Evolutionary conservation across 2,888 invertebrate species (phyloP), one percentile per base, ranked within the genome.

Genomic region (Heliconius aoede): DNA sequence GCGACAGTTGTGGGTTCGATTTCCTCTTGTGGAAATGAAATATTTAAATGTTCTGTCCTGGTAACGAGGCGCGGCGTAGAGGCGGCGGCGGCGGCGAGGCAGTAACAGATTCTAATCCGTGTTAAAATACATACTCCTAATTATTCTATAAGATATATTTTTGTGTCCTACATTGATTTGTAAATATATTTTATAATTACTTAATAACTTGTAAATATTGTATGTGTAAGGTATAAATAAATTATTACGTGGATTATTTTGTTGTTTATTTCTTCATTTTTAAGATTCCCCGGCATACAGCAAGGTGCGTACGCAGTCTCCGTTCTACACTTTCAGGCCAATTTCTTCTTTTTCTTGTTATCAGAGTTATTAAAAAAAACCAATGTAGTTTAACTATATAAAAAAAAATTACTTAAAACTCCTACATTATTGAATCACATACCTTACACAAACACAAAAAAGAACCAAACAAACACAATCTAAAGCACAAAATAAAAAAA

Each of bases 161-260:
- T 72, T 36, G 36, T 72, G 58, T 72, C 71, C 18, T 26, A 28
- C 30, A 26, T 11, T 15, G 24, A 15, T 28, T 7, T 72, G 60
- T 60, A 61, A 60, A 72, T 72, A 36, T 60, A 32, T 30, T 60
- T n/a, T 51, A 68, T 21, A 30, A 21, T 46, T 51, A 68, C 40
- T 68, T 26, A 8, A 32, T 15, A 58, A 26, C 60, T 21, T 69
- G 72, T 60, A 61, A 72, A 72, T 72, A 60, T 55, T 69, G 15
- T 55, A n/a, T 69, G 72, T 60, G 26, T 60, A 40, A 21, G 28
- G 21, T 60, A 40, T 40, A 72, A 72, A 61, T 72, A 72, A 72
- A 72, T 28, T 55, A 69, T 36, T 72, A 72, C 28, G 61, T 72
- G 28, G 61, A 72, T 26, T 72, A 61, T 28, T 61, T 60, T 36